Conservation (phyloP, 2,888 invertebrate genomes). For the Limnephilus rhombicus region DNA sequence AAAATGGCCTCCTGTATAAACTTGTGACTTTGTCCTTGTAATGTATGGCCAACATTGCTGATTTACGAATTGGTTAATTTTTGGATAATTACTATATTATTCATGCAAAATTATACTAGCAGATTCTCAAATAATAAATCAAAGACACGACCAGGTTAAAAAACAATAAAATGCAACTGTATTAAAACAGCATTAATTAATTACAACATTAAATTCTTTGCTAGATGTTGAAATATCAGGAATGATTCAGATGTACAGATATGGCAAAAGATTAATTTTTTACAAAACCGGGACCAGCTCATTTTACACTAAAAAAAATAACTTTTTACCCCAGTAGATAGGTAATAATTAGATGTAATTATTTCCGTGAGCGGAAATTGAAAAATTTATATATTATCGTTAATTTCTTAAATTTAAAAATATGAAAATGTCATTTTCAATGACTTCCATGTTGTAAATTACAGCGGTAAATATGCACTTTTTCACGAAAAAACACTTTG, state of each 20-base stretch:
- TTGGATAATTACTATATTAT: background rate
- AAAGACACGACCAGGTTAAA: background rate
- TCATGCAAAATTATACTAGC: background rate
- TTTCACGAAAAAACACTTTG: no score
- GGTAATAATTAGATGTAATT: no score
- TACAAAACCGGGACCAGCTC: no score
- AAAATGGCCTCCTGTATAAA: conserved; percentile 47
- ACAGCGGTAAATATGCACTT: no score
- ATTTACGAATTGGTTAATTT: background rate
- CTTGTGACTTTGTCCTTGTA: conserved; percentile 40
- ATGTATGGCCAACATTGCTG: background rate
- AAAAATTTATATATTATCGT: no score
- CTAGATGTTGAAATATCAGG: background rate
- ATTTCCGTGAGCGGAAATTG: no score
- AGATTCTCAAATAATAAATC: background rate
- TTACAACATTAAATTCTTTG: background rate
- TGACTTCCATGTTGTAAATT: no score
- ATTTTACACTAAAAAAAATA: no score
- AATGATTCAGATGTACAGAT: background rate
- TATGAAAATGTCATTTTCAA: no score
- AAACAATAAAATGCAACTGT: background rate
- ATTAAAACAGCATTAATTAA: background rate
- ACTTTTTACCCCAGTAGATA: no score
- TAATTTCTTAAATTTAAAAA: no score
- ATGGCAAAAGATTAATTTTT: no score